Base-by-base conservation (phyloP, 2,888 invertebrate genomes). In the Pimpla rufipes region DNA sequence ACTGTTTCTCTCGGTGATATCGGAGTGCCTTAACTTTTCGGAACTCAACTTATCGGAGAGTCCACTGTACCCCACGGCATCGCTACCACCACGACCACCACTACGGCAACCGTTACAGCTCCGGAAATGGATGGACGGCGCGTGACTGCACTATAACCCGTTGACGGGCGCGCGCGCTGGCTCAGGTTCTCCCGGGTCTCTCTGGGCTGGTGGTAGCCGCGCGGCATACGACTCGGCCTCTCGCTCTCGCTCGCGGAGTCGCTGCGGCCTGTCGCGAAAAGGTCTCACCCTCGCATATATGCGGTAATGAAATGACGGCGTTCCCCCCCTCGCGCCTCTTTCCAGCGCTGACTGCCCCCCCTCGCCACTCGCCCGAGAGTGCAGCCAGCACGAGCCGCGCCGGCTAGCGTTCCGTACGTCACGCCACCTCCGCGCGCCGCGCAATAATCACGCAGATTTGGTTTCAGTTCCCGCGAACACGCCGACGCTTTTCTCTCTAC, bases 81-180 rank as follows among this genome's bases (percentile, higher is more conserved):
- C n/a, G n/a, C n/a, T n/a, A n/a, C n/a, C n/a, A n/a, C n/a, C n/a
- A n/a, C n/a, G n/a, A 59, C 40, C 59, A 64, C 37, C 57, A 59
- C 42, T 67, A 40, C n/a, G n/a, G n/a, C 29, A 29, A 29, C 29
- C 29, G 29, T 29, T 6, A 35, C 75, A 70, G 55, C 77, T 82
- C 85, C 88, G 88, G 90, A 88, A 91, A 92, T 90, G 89, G 91
- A 91, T 90, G 89, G 90, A 90, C 88, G 90, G 90, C 91, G 90
- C 90, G 91, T 91, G 91, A 91, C 88, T 88, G 68, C 62, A 68
- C 67, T 37, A 82, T 85, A 83, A 79, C 79, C 81, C 83, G 83
- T 83, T 79, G 83, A 83, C 80, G 75, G 62, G 80, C 78, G 75
- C 80, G n/a, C n/a, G 67, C 70, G 80, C 75, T 74, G 78, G 81